Evolutionary conservation across 1,140 invertebrate species (phyloP).

Genomic region (Bombus consobrinus): DNA sequence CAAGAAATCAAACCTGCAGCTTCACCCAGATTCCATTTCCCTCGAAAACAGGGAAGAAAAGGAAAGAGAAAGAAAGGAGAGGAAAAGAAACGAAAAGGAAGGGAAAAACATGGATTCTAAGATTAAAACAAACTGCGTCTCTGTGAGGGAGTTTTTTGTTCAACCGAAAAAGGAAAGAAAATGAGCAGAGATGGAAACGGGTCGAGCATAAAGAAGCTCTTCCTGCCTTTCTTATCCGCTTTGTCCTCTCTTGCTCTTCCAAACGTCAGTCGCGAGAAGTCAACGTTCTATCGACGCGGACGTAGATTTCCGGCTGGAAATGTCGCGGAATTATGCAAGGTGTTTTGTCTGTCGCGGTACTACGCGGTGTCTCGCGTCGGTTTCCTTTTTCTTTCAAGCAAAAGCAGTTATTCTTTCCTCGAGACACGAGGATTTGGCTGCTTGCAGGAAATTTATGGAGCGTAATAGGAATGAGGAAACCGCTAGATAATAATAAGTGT

Average conservation of each 20-base stretch:
- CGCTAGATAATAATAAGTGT: conserved; percentile 6
- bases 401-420: background rate
- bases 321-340: conserved; percentile 21
- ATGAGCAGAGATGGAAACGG: background rate
- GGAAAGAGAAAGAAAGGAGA: too few species aligned
- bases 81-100: too few species aligned
- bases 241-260: background rate
- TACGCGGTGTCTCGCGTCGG: background rate
- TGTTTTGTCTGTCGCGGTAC: background rate
- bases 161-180: background rate
- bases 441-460: conserved; percentile 24
- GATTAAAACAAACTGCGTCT: conserved; percentile 15
- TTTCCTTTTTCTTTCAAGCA: background rate
- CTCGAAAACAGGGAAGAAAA: too few species aligned
- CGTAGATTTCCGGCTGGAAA: conserved; percentile 13
- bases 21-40: background rate
- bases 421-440: too few species aligned
- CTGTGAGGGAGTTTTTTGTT: background rate
- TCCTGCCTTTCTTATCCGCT: conserved; percentile 10
- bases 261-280: background rate
- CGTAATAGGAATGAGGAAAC: background rate
- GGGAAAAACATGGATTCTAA: background rate
- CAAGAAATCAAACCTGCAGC: background rate
- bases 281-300: background rate
- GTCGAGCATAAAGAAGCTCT: conserved; percentile 26